Percentiles rank a stretch among this genome's conserved stretches.
These are phyloP conservation scores for Amphipyra tragopoginis DNA, from an alignment of 2,888 invertebrate species.

Conservation along the genomic window DNA sequence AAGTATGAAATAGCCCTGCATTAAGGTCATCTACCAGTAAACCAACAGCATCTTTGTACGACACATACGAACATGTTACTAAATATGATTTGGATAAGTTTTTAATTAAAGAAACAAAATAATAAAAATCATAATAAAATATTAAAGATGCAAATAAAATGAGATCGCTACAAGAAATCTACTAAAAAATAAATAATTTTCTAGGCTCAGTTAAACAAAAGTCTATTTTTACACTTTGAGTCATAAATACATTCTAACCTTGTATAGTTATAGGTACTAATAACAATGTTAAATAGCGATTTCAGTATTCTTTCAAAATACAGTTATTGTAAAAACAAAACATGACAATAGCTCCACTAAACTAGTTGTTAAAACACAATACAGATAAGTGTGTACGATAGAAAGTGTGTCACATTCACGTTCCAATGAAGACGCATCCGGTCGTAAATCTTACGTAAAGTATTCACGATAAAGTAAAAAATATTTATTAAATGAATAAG, in stretches of 20 bases:
- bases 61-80: no score
- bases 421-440: constrained; percentile 86
- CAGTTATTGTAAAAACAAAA: constrained; percentile 75
- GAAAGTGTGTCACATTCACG: constrained; percentile 87
- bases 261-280: constrained; percentile 29
- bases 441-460: constrained; percentile 85
- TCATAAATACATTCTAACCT: constrained; percentile 35
- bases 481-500: constrained; percentile 67
- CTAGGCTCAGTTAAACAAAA: neutral
- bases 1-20: neutral
- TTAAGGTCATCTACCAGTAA: neutral
- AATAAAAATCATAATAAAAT: neutral
- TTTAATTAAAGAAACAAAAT: neutral
- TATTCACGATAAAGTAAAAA: constrained; percentile 79
- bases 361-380: constrained; percentile 80
- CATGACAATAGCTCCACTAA: constrained; percentile 72
- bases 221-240: constrained; percentile 11
- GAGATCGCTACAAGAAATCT: neutral
- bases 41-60: no score
- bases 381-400: constrained; percentile 82
- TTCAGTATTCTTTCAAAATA: constrained; percentile 62
- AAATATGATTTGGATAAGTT: no score
- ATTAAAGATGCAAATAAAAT: neutral
- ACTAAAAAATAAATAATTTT: neutral
- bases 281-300: constrained; percentile 47